phyloP scores from a whole-genome alignment of 1,140 invertebrate species.

The Drosophila littoralis region DNA sequence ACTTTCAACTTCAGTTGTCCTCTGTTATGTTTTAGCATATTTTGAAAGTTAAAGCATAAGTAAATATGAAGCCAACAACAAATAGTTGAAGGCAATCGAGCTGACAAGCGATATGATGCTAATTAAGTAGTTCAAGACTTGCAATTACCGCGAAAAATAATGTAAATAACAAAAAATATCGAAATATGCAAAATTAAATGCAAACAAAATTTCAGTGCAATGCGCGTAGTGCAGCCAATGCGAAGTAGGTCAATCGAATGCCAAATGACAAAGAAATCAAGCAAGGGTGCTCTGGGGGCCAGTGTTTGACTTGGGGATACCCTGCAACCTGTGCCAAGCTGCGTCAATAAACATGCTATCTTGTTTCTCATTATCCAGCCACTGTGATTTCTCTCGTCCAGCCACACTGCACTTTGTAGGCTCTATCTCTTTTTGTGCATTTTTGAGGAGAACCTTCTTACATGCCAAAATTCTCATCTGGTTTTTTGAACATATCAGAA shows the following conservation, averaged over 20 bases:
- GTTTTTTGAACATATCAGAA: too few relatives aligned
- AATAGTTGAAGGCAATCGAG: conserved; percentile 3
- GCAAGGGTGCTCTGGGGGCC: background rate
- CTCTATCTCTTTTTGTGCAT: too few relatives aligned
- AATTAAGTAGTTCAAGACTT: background rate
- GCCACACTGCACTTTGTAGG: too few relatives aligned
- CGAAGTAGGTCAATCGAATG: background rate
- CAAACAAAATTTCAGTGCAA: background rate
- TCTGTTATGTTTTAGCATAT: background rate
- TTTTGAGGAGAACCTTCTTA: too few relatives aligned
- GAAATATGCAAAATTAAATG: background rate
- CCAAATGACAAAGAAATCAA: background rate
- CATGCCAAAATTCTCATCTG: too few relatives aligned
- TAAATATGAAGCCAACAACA: background rate
- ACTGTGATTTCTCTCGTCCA: too few relatives aligned
- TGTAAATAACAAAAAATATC: background rate
- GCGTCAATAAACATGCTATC: too few relatives aligned
- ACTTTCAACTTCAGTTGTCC: conserved; percentile 3
- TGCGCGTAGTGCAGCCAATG: background rate
- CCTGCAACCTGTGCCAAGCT: too few relatives aligned
- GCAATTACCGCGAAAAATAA: background rate
- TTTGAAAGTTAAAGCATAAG: conserved; percentile 1
- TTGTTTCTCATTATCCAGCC: too few relatives aligned
- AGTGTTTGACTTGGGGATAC: too few relatives aligned
- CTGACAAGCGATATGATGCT: background rate